Evolutionary conservation across 1,140 invertebrate genomes (phyloP).

Genomic region (Doryteuthis pealeii): DNA sequence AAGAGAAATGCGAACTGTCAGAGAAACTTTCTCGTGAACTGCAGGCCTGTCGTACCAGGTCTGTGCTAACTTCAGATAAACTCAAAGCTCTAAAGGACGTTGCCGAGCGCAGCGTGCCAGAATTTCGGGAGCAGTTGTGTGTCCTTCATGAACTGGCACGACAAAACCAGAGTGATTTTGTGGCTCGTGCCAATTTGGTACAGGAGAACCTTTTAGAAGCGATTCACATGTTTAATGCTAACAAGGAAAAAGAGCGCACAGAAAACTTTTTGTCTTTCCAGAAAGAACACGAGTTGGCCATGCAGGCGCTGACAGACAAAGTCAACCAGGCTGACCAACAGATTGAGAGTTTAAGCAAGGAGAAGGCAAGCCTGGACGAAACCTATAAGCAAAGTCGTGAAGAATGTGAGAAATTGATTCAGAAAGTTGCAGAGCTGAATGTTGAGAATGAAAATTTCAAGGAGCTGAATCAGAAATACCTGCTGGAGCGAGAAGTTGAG

Average conservation of each 20-base stretch:
- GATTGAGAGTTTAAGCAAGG: constrained; percentile 4
- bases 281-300: constrained; percentile 21
- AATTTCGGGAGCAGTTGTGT: not conserved
- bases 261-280: constrained; percentile 21
- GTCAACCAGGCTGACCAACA: constrained; percentile 15
- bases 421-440: constrained; percentile 17
- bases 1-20: constrained; percentile 26
- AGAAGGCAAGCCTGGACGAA: constrained; percentile 6
- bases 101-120: not conserved
- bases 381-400: constrained; percentile 10
- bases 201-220: constrained; percentile 12
- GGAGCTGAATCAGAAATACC: constrained; percentile 24
- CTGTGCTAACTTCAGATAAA: not conserved
- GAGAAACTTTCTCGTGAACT: constrained; percentile 17
- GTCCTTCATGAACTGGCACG: constrained; percentile 64
- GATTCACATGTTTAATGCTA: constrained; percentile 13
- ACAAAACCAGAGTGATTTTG: constrained; percentile 39
- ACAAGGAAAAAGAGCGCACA: constrained; percentile 17
- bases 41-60: constrained; percentile 12
- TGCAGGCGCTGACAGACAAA: constrained; percentile 13
- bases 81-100: constrained; percentile 3
- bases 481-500: constrained; percentile 59
- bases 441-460: constrained; percentile 21
- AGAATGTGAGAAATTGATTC: not conserved
- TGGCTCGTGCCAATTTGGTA: not conserved